Conservation (phyloP, 2,113 vertebrate genomes). For the Aegithalos caudatus region DNA sequence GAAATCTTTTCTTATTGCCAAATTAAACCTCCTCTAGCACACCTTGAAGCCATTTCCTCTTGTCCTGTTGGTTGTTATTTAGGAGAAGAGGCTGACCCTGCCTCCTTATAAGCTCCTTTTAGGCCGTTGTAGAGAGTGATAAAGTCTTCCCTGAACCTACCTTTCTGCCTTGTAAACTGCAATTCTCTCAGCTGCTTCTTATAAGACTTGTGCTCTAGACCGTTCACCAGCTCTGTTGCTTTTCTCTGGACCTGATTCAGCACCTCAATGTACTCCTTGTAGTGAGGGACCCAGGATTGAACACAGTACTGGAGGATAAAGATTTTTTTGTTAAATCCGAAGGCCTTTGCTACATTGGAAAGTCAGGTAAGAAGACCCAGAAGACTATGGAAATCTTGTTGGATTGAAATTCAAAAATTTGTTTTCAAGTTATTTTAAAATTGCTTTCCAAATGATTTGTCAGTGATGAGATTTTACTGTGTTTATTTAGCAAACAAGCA, state of each 20-base stretch:
- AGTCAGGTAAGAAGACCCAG: neutral
- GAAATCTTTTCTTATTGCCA: neutral
- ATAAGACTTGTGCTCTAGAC: neutral
- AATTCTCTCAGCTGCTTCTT: neutral
- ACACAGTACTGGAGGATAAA: neutral
- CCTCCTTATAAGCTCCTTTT: neutral
- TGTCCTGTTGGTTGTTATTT: neutral
- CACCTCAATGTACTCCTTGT: neutral
- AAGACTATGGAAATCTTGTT: neutral
- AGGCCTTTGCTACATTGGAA: neutral
- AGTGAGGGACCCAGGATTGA: neutral
- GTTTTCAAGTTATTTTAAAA: neutral
- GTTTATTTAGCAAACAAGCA: neutral
- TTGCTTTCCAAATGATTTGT: neutral
- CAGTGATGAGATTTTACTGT: neutral
- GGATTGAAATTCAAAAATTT: neutral
- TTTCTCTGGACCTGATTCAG: neutral
- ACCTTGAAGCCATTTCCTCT: neutral
- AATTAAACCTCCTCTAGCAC: neutral
- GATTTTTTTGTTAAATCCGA: neutral
- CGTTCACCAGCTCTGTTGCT: neutral
- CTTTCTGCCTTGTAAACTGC: neutral
- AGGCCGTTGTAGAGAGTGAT: neutral
- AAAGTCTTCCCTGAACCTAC: neutral
- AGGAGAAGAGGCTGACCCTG: neutral